phyloP scores from a whole-genome alignment of 2,113 vertebrate genomes.

The Damaliscus lunatus region DNA sequence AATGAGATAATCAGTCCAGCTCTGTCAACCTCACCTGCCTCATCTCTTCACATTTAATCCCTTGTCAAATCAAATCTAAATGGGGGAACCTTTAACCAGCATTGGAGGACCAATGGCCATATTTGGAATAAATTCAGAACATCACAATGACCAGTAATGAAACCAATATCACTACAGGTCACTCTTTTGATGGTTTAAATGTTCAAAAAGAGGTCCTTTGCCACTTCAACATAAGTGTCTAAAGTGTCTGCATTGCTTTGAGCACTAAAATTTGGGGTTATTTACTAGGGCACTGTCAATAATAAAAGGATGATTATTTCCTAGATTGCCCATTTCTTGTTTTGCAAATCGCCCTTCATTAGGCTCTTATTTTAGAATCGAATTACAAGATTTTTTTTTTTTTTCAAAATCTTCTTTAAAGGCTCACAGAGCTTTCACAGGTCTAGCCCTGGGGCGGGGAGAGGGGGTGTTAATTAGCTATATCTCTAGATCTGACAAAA shows the following conservation, averaged over 20 bases:
- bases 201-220: slow-evolving; percentile 26
- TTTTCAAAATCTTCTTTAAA: not conserved
- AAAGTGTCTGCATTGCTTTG: not conserved
- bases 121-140: slow-evolving; percentile 41
- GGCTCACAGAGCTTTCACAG: not conserved
- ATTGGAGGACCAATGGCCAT: slow-evolving; percentile 27
- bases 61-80: slow-evolving; percentile 49
- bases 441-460: not conserved
- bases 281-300: not conserved
- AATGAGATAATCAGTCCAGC: not conserved
- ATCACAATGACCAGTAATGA: slow-evolving; percentile 40
- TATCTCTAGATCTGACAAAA: not conserved
- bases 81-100: not conserved
- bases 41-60: slow-evolving; percentile 52
- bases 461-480: not conserved
- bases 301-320: not conserved
- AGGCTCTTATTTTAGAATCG: not conserved
- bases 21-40: slow-evolving; percentile 49
- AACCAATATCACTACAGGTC: not conserved
- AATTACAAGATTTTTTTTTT: not conserved
- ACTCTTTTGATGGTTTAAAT: not conserved
- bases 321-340: not conserved
- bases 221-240: slow-evolving; percentile 1
- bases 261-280: not conserved
- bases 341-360: slow-evolving; percentile 20